These are phyloP conservation scores for Plecturocebus donacophilus DNA, from an alignment of 2,113 vertebrate species.

Conservation along the genomic window DNA sequence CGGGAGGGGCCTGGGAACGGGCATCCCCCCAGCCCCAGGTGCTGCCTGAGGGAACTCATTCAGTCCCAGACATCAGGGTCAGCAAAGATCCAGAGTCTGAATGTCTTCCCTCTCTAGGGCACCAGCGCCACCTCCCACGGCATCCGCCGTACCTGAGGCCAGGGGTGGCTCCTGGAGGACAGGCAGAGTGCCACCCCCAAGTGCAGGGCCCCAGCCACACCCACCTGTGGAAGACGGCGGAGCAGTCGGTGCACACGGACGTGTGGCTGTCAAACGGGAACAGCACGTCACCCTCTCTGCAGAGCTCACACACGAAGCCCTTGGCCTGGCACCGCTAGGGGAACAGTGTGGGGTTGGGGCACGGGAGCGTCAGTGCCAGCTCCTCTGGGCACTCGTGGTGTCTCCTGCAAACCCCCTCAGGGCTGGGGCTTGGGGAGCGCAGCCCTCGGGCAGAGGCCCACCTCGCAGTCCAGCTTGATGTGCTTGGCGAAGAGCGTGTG, in stretches of 20 bases:
- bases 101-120: neutral
- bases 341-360: neutral
- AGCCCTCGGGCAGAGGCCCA: conserved; percentile 67
- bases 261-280: conserved; percentile 99
- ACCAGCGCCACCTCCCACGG: neutral
- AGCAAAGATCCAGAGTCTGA: neutral
- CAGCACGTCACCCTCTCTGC: conserved; percentile 96
- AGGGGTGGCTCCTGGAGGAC: neutral
- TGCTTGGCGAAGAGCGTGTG: conserved; percentile 99
- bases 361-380: neutral
- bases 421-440: neutral
- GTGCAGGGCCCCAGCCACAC: neutral
- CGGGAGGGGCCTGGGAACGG: accelerated
- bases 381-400: accelerated
- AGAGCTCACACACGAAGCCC: conserved; percentile 98
- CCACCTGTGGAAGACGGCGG: conserved; percentile 97
- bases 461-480: conserved; percentile 99
- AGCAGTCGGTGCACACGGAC: conserved; percentile 94
- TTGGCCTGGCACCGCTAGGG: conserved; percentile 96
- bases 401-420: neutral
- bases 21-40: neutral
- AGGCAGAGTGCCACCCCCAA: neutral
- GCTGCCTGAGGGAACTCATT: neutral
- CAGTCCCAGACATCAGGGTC: too few species aligned
- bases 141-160: neutral